A percentile compares a stretch with the other conserved stretches of the same genome.
These are phyloP conservation scores for Quadroppia sp. DNA, from an alignment of 2,888 invertebrate genomes.

Conservation along the genomic window DNA sequence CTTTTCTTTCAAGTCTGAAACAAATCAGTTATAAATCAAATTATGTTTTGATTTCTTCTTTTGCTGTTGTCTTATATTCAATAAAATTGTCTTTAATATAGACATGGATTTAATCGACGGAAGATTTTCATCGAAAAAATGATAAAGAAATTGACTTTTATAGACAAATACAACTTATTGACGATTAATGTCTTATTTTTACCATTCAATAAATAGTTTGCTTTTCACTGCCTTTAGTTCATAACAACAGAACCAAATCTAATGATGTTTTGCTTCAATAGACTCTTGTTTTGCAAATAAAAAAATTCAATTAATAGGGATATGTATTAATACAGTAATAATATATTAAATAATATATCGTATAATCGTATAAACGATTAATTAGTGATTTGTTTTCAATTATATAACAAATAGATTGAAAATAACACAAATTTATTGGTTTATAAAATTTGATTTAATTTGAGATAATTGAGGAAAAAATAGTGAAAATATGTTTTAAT, in stretches of 20 bases:
- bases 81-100: too few relatives aligned
- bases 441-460: too few relatives aligned
- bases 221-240: neutral
- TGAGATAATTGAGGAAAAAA: neutral
- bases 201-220: neutral
- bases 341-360: neutral
- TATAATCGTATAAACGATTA: neutral
- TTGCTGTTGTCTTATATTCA: too few relatives aligned
- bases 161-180: neutral
- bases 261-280: constrained; percentile 24
- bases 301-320: neutral
- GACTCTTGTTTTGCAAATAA: neutral
- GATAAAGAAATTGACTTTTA: neutral
- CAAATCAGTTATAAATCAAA: too few relatives aligned
- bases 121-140: too few relatives aligned
- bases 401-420: neutral
- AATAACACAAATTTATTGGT: too few relatives aligned
- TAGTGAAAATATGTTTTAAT: too few relatives aligned
- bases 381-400: neutral
- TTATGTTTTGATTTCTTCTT: too few relatives aligned
- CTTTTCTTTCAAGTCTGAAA: too few relatives aligned
- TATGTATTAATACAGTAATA: neutral
- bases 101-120: too few relatives aligned
- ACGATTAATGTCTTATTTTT: neutral
- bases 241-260: neutral